phyloP scores from a whole-genome alignment of 2,888 invertebrate genomes.

The Caenorhabditis plicata region DNA sequence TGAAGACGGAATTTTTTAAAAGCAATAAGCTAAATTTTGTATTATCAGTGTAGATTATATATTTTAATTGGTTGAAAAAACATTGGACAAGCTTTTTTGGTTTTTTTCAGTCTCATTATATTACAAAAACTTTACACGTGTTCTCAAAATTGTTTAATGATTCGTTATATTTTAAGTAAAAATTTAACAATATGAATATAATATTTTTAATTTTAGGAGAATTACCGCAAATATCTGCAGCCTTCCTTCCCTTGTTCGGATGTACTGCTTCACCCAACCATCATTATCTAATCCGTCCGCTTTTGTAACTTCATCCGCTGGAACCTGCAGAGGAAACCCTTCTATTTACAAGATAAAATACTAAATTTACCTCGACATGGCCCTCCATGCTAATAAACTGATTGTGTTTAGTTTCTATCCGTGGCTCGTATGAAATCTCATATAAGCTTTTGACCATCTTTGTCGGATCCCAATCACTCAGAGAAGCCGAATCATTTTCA shows the following conservation, averaged over 20 bases:
- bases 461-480: constrained; percentile 48
- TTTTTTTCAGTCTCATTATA: not conserved
- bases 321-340: constrained; percentile 17
- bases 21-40: no score
- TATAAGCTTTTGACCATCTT: constrained; percentile 42
- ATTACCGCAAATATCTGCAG: constrained; percentile 70
- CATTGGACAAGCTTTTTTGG: not conserved
- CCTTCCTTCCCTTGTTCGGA: constrained; percentile 70
- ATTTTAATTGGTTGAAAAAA: not conserved
- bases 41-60: no score
- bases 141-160: not conserved
- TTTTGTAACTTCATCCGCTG: constrained; percentile 56
- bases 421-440: constrained; percentile 59
- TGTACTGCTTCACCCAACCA: constrained; percentile 71
- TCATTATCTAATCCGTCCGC: constrained; percentile 71
- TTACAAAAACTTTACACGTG: not conserved
- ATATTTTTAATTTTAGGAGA: not conserved
- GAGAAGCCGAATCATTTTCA: constrained; percentile 39
- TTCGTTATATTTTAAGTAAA: not conserved
- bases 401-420: constrained; percentile 55
- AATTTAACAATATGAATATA: not conserved
- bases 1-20: constrained; percentile 20
- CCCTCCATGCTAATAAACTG: constrained; percentile 70
- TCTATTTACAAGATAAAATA: constrained; percentile 1
- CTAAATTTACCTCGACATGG: constrained; percentile 68